Conservation (phyloP, 1,140 invertebrate genomes). For the Tribolium castaneum region DNA sequence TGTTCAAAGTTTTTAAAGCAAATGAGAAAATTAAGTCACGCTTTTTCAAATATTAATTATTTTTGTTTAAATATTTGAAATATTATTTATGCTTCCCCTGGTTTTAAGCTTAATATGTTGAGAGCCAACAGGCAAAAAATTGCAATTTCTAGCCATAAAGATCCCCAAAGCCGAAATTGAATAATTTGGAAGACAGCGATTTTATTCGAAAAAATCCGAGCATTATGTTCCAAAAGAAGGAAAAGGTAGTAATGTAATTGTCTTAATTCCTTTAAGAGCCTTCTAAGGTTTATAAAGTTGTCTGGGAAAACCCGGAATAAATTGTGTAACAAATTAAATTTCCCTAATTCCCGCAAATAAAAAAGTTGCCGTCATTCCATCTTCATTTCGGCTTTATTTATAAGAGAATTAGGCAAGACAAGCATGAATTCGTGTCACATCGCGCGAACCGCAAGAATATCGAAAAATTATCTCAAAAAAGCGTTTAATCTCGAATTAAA, state of each 20-base stretch:
- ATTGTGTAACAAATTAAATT: conserved; percentile 14
- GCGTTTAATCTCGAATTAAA: background rate
- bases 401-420: background rate
- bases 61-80: too few relatives aligned
- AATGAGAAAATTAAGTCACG: too few relatives aligned
- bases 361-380: background rate
- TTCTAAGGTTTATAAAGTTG: conserved; percentile 18
- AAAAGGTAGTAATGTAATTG: conserved; percentile 20
- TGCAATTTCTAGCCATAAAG: too few relatives aligned
- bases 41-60: too few relatives aligned
- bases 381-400: conserved; percentile 3
- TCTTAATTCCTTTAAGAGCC: conserved; percentile 17
- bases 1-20: too few relatives aligned
- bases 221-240: background rate
- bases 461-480: background rate
- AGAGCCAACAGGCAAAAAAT: too few relatives aligned
- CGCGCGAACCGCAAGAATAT: background rate
- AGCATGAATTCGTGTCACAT: background rate
- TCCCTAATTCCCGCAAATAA: background rate
- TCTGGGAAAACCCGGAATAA: background rate
- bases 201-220: background rate
- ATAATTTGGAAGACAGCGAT: background rate
- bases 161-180: background rate
- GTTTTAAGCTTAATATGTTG: too few relatives aligned
- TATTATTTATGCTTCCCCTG: too few relatives aligned